Percentiles rank a stretch among this genome's conserved stretches.
Evolutionary conservation across 2,888 invertebrate genomes (phyloP).

Genomic region (Priocnemis perturbator): DNA sequence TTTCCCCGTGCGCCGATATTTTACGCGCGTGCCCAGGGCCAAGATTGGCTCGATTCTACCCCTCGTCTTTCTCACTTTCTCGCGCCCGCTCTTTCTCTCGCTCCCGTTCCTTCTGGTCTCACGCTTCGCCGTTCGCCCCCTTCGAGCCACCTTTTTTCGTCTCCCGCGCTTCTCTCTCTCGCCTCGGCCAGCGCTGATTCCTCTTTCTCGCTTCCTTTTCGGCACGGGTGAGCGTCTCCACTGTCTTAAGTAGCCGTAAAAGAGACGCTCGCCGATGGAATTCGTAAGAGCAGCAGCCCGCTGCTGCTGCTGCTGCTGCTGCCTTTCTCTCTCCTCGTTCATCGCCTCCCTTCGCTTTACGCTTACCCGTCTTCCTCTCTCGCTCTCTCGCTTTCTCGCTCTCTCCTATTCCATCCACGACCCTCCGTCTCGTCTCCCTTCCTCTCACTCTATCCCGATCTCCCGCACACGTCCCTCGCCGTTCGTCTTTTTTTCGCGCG

Average conservation of each 20-base stretch:
- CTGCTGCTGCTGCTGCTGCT: too few relatives aligned
- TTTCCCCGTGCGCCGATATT: constrained; percentile 71
- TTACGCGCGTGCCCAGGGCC: constrained; percentile 69
- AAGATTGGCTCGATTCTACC: constrained; percentile 66
- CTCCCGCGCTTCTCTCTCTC: constrained; percentile 9
- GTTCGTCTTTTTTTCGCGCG: constrained; percentile 5
- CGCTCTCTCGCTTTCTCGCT: neutral
- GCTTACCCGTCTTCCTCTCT: too few relatives aligned
- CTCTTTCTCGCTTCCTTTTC: constrained; percentile 26
- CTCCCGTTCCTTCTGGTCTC: neutral
- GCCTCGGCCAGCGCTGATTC: constrained; percentile 11
- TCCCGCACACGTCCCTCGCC: too few relatives aligned
- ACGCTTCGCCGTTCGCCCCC: constrained; percentile 2
- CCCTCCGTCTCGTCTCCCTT: constrained; percentile 3
- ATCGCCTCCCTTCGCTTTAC: constrained; percentile 35
- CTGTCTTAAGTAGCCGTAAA: constrained; percentile 62
- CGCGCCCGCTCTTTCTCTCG: neutral
- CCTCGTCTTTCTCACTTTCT: constrained; percentile 14
- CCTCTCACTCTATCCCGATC: neutral
- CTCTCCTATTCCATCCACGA: constrained; percentile 1
- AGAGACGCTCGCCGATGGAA: constrained; percentile 60
- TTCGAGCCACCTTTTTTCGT: neutral
- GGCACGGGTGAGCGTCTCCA: constrained; percentile 37
- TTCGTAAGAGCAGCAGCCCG: constrained; percentile 47
- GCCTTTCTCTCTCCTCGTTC: constrained; percentile 24